Percentiles rank a stretch among this genome's conserved stretches.
phyloP scores from a whole-genome alignment of 2,113 vertebrate genomes.

The Amblyornis subalaris region DNA sequence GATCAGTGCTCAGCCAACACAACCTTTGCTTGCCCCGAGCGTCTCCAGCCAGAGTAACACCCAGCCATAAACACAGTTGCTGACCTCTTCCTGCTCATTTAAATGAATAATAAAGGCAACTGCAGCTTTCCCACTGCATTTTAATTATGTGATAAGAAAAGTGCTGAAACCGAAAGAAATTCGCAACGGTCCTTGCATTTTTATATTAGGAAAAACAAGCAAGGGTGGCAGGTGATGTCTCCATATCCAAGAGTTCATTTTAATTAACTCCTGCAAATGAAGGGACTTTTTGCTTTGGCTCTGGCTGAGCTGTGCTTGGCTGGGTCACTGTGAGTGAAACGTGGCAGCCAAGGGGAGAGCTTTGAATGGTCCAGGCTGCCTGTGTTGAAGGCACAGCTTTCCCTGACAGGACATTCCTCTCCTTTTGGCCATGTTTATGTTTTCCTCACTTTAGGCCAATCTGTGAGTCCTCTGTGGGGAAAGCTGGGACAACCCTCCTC shows the following conservation, averaged over 20 bases:
- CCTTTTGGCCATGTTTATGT: not conserved
- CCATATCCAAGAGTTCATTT: conserved; percentile 19
- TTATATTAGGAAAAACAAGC: conserved; percentile 17
- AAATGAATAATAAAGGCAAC: conserved; percentile 11
- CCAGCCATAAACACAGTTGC: not conserved
- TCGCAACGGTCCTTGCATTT: conserved; percentile 7
- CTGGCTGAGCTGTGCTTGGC: not conserved
- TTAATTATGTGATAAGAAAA: conserved; percentile 34
- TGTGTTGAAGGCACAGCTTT: not conserved
- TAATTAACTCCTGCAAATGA: conserved; percentile 1
- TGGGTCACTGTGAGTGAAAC: not conserved
- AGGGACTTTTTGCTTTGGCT: not conserved
- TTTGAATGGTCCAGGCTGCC: not conserved
- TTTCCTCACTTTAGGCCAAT: not conserved
- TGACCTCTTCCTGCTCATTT: not conserved
- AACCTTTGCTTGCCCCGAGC: not conserved
- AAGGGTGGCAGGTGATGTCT: conserved; percentile 9
- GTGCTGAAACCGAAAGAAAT: not conserved
- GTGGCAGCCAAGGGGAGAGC: not conserved
- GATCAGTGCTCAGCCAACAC: not conserved
- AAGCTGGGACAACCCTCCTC: not conserved
- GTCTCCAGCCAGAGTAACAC: not conserved
- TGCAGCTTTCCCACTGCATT: not conserved
- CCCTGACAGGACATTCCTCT: not conserved
- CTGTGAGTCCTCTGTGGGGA: not conserved